These are phyloP conservation scores for Drosophila seguyi DNA, from an alignment of 1,140 invertebrate genomes.

Conservation along the genomic window DNA sequence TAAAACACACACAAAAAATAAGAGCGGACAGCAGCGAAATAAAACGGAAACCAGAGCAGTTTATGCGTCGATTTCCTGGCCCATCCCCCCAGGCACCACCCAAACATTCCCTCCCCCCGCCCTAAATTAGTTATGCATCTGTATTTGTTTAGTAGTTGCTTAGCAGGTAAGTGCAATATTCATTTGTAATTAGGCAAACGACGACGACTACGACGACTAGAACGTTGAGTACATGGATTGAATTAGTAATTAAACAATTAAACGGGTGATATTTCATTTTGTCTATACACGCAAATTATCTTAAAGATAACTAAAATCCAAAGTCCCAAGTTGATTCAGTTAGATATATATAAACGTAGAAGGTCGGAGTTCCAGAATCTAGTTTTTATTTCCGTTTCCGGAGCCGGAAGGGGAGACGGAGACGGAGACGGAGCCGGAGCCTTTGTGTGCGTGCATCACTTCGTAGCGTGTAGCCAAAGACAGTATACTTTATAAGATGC, in stretches of 20 bases:
- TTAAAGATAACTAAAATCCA: constrained; percentile 54
- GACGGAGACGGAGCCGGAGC: constrained; percentile 13
- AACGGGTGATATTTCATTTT: constrained; percentile 81
- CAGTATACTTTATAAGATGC: not conserved
- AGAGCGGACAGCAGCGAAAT: constrained; percentile 7
- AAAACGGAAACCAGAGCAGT: constrained; percentile 15
- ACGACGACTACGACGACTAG: not conserved
- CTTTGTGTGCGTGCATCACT: constrained; percentile 35
- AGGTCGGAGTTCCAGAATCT: constrained; percentile 8
- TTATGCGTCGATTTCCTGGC: constrained; percentile 46
- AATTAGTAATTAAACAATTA: constrained; percentile 73
- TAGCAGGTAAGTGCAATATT: constrained; percentile 76
- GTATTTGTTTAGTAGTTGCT: constrained; percentile 59
- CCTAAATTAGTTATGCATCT: constrained; percentile 59
- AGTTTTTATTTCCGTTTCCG: constrained; percentile 30
- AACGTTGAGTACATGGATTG: constrained; percentile 49
- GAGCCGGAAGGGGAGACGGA: not conserved
- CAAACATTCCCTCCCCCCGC: not conserved
- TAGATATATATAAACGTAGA: constrained; percentile 20
- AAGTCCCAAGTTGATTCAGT: constrained; percentile 28
- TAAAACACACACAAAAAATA: constrained; percentile 22
- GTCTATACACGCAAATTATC: constrained; percentile 62
- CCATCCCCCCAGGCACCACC: constrained; percentile 5
- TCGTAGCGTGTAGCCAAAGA: constrained; percentile 14
- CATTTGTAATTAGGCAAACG: constrained; percentile 66